Evolutionary conservation across 2,888 invertebrate species (phyloP), one percentile per base, ranked within the genome.

Genomic region (Cheiracanthium punctorium): DNA sequence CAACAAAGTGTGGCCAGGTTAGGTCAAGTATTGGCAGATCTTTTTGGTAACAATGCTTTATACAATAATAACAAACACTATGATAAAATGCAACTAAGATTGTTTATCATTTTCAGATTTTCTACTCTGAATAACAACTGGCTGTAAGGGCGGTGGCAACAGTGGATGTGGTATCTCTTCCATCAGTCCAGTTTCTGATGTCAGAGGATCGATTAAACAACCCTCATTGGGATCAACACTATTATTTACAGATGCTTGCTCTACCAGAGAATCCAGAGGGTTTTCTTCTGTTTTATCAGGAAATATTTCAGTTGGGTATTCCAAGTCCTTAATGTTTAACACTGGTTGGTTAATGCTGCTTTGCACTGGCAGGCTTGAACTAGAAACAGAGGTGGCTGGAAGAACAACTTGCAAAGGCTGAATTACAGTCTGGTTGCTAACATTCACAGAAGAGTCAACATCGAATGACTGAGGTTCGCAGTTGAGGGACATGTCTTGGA

Each of bases 101-200:
- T 30, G 37, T 30, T 33, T 69, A 29, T 64, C 58, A 37, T 28
- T 70, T 52, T 80, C 80, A 30, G 28, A 20, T 75, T 65, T 74
- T 5, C 58, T 33, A 72, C 58, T 86, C 33, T 80, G 71, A 30
- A 86, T 48, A 0, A 80, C 76, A 37, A 86, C 72, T 10, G 87
- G 87, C 28, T 80, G 82, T 24, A 87, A 52, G 1, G 87, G 87
- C 5, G 87, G 87, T 5, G 87, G 87, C 24, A 82, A 69, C 29
- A 64, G 79, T 24, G 58, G 24, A 5, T 20, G 58, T 24, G 58
- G 58, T 24, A 58, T 24, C 71, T 87, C 79, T 64, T 70, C 82
- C 64, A 79, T 43, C 20, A 72, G 74, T n/a, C 70, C 43, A 8
- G 64, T n/a, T 30, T 87, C 80, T 24, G 82, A 71, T 7, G 82